Conservation (phyloP, 53 echinoderm and acorn worm species). For the Henricia sp. region DNA sequence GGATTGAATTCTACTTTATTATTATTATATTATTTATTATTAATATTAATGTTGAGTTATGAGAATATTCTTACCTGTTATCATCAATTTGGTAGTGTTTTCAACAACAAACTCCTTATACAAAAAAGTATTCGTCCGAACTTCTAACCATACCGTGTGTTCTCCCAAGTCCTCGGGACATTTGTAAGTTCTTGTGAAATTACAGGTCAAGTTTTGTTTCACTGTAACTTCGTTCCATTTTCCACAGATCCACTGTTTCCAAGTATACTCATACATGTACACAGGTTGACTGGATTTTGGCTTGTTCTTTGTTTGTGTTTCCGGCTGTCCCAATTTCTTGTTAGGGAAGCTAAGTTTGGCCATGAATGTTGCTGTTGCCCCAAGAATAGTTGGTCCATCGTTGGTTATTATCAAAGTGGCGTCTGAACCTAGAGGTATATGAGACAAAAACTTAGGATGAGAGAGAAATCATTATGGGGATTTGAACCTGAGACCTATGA, state of each 20-base stretch:
- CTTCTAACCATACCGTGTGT: slow-evolving; percentile 32
- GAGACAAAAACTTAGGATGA: no score
- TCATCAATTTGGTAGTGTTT: slow-evolving; percentile 4
- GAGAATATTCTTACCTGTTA: slow-evolving; percentile 50
- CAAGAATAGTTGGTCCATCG: slow-evolving; percentile 76
- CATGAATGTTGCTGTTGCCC: slow-evolving; percentile 57
- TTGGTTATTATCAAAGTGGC: slow-evolving; percentile 33
- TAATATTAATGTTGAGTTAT: no score
- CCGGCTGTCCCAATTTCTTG: not conserved
- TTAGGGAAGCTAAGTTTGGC: slow-evolving; percentile 32
- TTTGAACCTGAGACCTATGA: no score
- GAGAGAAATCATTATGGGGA: no score
- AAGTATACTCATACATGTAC: slow-evolving; percentile 12
- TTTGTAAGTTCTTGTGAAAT: slow-evolving; percentile 19
- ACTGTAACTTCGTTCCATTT: not conserved
- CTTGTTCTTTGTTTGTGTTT: not conserved
- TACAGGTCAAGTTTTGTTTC: slow-evolving; percentile 16
- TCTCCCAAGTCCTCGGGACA: slow-evolving; percentile 23
- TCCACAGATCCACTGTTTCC: slow-evolving; percentile 48
- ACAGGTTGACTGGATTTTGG: not conserved
- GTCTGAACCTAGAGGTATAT: not conserved
- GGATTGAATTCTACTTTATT: no score
- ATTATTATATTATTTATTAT: no score
- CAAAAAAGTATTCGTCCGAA: not conserved
- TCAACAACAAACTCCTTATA: not conserved